Conservation (phyloP, 1,140 invertebrate species). For the Papilio helenus region DNA sequence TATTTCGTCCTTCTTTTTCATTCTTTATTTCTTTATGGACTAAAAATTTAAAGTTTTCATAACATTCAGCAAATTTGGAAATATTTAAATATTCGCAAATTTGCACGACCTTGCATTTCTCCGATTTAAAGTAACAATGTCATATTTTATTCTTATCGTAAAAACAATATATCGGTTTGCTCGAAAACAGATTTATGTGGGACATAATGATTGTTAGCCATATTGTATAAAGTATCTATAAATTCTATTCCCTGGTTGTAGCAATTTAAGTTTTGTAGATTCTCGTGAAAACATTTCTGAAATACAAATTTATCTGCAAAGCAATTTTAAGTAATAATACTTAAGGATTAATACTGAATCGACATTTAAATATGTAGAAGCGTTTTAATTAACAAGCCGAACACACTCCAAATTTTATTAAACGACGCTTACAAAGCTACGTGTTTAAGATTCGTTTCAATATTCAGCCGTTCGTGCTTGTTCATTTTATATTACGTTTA, state of each 20-base stretch:
- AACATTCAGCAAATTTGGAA: not conserved
- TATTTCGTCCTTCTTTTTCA: not conserved
- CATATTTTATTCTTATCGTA: slow-evolving; percentile 8
- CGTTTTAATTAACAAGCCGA: too few relatives aligned
- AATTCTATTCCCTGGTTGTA: not conserved
- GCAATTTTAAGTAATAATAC: not conserved
- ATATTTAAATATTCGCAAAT: not conserved
- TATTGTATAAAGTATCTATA: slow-evolving; percentile 16
- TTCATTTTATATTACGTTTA: too few relatives aligned
- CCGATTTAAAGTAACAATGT: not conserved
- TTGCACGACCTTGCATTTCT: not conserved
- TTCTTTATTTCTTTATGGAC: not conserved
- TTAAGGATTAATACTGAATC: not conserved
- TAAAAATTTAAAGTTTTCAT: not conserved
- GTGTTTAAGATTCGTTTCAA: too few relatives aligned
- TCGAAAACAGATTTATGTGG: not conserved
- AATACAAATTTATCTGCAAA: not conserved
- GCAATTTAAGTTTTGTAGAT: not conserved
- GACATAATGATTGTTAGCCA: not conserved
- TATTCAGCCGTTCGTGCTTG: too few relatives aligned
- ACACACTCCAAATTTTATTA: too few relatives aligned
- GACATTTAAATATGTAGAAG: too few relatives aligned
- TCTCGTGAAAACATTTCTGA: not conserved
- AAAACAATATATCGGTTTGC: not conserved
- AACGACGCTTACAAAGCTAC: too few relatives aligned